A percentile compares a stretch with the other conserved stretches of the same genome.
These are phyloP conservation scores for Myotis pilosus DNA, from an alignment of 2,797 vertebrate genomes.

Conservation along the genomic window DNA sequence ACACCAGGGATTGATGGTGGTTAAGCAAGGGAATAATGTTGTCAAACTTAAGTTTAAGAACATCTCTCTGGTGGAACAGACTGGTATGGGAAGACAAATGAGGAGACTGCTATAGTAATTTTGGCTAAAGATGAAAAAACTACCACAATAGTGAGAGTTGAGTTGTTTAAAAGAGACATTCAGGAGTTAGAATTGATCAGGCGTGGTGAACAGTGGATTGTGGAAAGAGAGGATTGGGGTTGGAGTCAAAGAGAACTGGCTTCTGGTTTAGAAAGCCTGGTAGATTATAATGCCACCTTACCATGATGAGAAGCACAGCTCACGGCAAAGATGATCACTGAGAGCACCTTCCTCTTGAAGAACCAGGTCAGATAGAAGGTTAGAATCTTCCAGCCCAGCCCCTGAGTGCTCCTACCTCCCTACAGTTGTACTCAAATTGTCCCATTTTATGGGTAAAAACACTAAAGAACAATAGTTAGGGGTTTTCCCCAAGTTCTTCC, in stretches of 20 bases:
- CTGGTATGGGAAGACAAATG: background rate
- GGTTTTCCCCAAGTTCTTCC: background rate
- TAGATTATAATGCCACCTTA: background rate
- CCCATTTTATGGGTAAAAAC: background rate
- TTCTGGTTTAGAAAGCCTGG: background rate
- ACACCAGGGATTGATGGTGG: background rate
- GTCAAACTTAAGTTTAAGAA: constrained; percentile 33
- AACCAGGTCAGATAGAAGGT: background rate
- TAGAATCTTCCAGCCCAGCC: background rate
- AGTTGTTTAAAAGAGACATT: background rate
- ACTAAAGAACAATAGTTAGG: background rate
- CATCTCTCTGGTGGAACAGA: background rate
- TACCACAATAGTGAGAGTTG: background rate
- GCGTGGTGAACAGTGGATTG: background rate
- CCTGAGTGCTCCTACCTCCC: background rate
- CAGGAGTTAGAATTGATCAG: background rate
- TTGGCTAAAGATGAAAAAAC: background rate
- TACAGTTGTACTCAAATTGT: background rate
- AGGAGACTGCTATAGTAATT: background rate
- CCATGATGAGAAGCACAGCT: background rate
- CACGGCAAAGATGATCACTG: background rate
- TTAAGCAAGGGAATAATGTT: background rate
- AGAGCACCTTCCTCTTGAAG: background rate
- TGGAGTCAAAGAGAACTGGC: background rate
- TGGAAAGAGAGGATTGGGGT: background rate